Percentiles rank a stretch among this genome's conserved stretches.
Conservation (phyloP, 2,888 invertebrate genomes). For the Pachycephus smyrnensis region DNA sequence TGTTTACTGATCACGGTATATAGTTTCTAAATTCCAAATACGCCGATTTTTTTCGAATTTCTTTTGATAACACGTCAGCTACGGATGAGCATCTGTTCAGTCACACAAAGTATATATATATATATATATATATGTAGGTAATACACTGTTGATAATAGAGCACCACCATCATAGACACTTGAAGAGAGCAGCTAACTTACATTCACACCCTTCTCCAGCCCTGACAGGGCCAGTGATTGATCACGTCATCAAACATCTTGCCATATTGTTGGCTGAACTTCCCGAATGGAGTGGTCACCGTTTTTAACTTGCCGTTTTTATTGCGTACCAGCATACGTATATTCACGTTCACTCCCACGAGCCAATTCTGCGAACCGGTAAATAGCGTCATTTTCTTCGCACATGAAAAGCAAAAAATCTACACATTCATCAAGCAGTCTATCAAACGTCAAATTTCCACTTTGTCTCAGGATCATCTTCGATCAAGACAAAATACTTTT, state of each 20-base stretch:
- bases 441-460: neutral
- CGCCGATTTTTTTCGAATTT: neutral
- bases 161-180: neutral
- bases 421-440: neutral
- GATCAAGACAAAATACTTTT: neutral
- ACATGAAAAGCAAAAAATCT: neutral
- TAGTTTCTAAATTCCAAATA: neutral
- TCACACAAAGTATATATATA: neutral
- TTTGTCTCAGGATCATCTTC: too few relatives aligned
- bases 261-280: slow-evolving; percentile 38
- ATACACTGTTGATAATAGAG: neutral
- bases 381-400: neutral
- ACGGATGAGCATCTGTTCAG: neutral
- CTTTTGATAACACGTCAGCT: neutral
- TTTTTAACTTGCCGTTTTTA: slow-evolving; percentile 34
- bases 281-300: slow-evolving; percentile 1
- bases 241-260: slow-evolving; percentile 50
- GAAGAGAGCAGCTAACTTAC: slow-evolving; percentile 12
- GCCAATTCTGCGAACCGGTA: neutral
- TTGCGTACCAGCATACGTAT: slow-evolving; percentile 23
- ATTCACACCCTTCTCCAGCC: slow-evolving; percentile 4
- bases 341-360: neutral
- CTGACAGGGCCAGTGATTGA: slow-evolving; percentile 44
- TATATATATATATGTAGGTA: neutral
- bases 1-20: neutral